Evolutionary conservation across 2,113 vertebrate species (phyloP).

Genomic region (Anhinga anhinga): DNA sequence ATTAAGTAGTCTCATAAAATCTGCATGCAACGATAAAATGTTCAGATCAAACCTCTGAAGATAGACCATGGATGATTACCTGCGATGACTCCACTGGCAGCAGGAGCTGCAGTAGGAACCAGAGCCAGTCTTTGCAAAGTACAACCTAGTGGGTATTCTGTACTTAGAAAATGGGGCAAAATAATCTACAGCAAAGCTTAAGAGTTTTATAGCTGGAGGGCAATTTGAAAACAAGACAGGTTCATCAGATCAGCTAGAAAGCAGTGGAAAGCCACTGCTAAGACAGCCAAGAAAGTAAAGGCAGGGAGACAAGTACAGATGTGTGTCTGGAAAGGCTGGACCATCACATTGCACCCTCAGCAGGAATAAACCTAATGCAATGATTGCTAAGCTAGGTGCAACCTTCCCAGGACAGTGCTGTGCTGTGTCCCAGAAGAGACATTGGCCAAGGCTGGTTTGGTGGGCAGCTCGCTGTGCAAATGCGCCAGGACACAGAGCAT

Average conservation of each 20-base stretch:
- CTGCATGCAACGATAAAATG: background rate
- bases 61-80: background rate
- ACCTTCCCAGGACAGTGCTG: background rate
- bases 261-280: background rate
- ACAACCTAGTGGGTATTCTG: background rate
- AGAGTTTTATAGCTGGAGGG: background rate
- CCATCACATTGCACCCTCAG: background rate
- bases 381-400: background rate
- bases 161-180: background rate
- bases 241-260: background rate
- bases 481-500: fast-evolving
- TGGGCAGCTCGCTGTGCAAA: too few species aligned
- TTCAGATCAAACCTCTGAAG: background rate
- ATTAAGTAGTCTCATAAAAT: background rate
- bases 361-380: fast-evolving
- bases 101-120: background rate
- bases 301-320: background rate
- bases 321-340: background rate
- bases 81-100: background rate
- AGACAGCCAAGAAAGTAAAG: background rate
- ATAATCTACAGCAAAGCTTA: background rate
- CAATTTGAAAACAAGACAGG: background rate
- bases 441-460: fast-evolving
- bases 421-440: fast-evolving
- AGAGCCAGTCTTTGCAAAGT: background rate